These are phyloP conservation scores for Lottia scabra DNA, from an alignment of 2,888 invertebrate genomes.

Conservation along the genomic window DNA sequence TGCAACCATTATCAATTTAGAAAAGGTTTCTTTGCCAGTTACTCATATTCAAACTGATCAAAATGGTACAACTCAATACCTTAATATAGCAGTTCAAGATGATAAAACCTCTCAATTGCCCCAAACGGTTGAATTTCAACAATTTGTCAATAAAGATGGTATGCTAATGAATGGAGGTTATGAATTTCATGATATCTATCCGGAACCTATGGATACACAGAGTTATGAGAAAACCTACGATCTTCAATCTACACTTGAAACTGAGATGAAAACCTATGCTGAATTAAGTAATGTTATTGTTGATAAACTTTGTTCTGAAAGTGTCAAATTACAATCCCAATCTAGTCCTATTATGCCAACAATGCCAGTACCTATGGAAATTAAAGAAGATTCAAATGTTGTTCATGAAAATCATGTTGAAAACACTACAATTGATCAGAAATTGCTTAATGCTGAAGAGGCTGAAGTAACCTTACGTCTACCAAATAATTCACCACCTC, in stretches of 20 bases:
- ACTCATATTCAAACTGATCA: neutral
- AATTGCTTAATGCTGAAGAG: neutral
- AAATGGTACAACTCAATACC: neutral
- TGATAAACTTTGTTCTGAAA: constrained; percentile 4
- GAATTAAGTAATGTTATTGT: constrained; percentile 3
- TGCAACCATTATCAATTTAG: constrained; percentile 3
- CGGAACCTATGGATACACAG: neutral
- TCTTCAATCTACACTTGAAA: neutral
- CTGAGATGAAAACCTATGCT: constrained; percentile 3
- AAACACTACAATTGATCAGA: neutral
- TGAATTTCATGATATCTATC: neutral
- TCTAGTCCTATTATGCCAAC: neutral
- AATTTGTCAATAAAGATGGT: neutral
- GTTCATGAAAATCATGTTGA: neutral
- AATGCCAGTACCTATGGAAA: neutral
- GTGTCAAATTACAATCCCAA: neutral
- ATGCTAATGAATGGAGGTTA: neutral
- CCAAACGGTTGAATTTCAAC: neutral
- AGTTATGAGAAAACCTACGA: neutral
- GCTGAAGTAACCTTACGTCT: neutral
- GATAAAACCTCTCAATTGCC: neutral
- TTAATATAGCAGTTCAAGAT: neutral
- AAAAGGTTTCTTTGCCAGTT: neutral
- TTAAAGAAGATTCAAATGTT: neutral
- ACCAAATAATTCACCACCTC: neutral